These are phyloP conservation scores for Hirtodrosophila confusa DNA, from an alignment of 2,888 invertebrate species.

Conservation along the genomic window DNA sequence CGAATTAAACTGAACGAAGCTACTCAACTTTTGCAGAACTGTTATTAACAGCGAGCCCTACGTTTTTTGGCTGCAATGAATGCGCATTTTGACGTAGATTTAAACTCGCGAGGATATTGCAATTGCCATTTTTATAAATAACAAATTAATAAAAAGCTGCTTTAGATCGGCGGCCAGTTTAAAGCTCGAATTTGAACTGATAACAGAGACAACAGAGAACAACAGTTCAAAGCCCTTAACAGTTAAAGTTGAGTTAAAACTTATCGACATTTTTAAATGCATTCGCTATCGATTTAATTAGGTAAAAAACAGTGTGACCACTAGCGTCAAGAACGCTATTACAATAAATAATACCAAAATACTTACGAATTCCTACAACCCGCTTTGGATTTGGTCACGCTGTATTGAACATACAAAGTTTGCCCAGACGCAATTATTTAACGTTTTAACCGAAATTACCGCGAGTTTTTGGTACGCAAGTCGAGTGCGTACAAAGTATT, in stretches of 20 bases:
- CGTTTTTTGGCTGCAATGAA: no score
- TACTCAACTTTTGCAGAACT: no score
- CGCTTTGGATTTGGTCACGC: constrained; percentile 44
- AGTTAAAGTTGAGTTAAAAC: background rate
- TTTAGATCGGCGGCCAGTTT: no score
- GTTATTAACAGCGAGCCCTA: no score
- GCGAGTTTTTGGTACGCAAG: constrained; percentile 44
- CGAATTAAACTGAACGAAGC: no score
- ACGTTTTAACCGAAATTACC: constrained; percentile 39
- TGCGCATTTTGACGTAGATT: no score
- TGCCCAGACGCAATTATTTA: constrained; percentile 54
- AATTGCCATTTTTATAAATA: no score
- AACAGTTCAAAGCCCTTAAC: constrained; percentile 13
- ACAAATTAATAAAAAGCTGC: no score
- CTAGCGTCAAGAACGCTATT: background rate
- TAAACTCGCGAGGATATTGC: no score
- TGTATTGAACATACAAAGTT: constrained; percentile 54
- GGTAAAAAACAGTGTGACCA: constrained; percentile 30
- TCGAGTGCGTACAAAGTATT: constrained; percentile 52
- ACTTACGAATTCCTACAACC: constrained; percentile 7
- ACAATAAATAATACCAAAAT: constrained; percentile 33
- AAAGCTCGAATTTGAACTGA: no score
- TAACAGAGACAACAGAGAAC: no score
- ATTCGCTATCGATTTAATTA: constrained; percentile 8
- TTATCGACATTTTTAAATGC: background rate